phyloP scores from a whole-genome alignment of 2,797 vertebrate genomes.

The Pseudopleuronectes americanus region DNA sequence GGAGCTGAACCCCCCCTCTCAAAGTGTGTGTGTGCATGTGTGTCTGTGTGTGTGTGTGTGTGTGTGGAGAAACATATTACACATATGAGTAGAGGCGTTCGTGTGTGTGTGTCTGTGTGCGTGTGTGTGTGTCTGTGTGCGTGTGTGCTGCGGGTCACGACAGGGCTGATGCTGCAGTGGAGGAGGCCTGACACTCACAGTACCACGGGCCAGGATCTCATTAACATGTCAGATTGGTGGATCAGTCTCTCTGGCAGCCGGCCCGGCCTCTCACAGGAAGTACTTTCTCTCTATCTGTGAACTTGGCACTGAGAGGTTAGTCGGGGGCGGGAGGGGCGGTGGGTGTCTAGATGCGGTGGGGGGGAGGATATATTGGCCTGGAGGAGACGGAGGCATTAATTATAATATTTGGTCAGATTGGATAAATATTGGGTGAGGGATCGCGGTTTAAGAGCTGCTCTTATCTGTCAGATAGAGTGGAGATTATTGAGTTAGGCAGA shows the following conservation, averaged over 20 bases:
- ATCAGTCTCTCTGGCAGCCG: slow-evolving; percentile 88
- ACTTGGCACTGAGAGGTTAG: slow-evolving; percentile 80
- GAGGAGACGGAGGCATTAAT: slow-evolving; percentile 62
- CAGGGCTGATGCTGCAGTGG: slow-evolving; percentile 82
- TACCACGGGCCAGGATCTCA: slow-evolving; percentile 88
- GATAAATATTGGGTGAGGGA: slow-evolving; percentile 74
- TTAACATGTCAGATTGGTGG: slow-evolving; percentile 96
- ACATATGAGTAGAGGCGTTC: slow-evolving; percentile 28
- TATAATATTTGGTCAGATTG: slow-evolving; percentile 79
- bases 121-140: slow-evolving; percentile 36
- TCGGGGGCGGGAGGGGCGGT: slow-evolving; percentile 35
- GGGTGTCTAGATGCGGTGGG: slow-evolving; percentile 41
- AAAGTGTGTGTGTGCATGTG: slow-evolving; percentile 38
- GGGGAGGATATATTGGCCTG: slow-evolving; percentile 56
- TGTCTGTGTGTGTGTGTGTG: slow-evolving; percentile 23
- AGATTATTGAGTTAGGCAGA: slow-evolving; percentile 42
- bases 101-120: not conserved
- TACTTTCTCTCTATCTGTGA: slow-evolving; percentile 81
- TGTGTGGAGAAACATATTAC: slow-evolving; percentile 21
- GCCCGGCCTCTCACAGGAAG: slow-evolving; percentile 84
- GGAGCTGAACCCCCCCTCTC: slow-evolving; percentile 88
- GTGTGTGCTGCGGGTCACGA: slow-evolving; percentile 63
- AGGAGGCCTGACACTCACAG: slow-evolving; percentile 86
- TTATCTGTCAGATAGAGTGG: slow-evolving; percentile 39
- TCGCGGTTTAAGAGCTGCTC: slow-evolving; percentile 58